These are phyloP conservation scores for Calyptommatus sinebrachiatus DNA, from an alignment of 2,113 vertebrate genomes.

Conservation along the genomic window DNA sequence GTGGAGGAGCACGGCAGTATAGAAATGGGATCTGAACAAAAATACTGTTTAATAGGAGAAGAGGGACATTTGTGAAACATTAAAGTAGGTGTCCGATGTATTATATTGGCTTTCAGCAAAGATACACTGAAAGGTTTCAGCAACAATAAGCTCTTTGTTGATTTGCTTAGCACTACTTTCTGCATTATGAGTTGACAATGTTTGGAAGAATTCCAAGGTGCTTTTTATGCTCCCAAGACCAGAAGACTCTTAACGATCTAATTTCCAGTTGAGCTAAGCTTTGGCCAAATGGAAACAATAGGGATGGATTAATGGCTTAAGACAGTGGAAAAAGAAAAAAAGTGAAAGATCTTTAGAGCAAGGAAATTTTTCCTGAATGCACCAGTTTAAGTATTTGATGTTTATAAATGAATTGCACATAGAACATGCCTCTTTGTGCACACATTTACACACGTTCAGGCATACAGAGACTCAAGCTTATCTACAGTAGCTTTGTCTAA, in stretches of 20 bases:
- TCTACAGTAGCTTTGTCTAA: slow-evolving; percentile 46
- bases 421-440: background rate
- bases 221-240: slow-evolving; percentile 33
- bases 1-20: slow-evolving; percentile 31
- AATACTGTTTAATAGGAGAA: slow-evolving; percentile 12
- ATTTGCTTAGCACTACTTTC: slow-evolving; percentile 12
- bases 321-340: slow-evolving; percentile 34
- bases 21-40: slow-evolving; percentile 31
- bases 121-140: slow-evolving; percentile 38
- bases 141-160: slow-evolving; percentile 5
- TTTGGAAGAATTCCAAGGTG: slow-evolving; percentile 33
- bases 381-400: background rate
- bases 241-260: slow-evolving; percentile 41
- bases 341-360: slow-evolving; percentile 43
- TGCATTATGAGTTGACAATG: slow-evolving; percentile 31
- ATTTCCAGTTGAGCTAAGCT: slow-evolving; percentile 22
- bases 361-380: slow-evolving; percentile 16
- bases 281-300: slow-evolving; percentile 18
- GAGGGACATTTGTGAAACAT: slow-evolving; percentile 15
- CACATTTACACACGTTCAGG: background rate
- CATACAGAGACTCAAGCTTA: slow-evolving; percentile 40
- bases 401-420: background rate
- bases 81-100: slow-evolving; percentile 1
- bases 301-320: slow-evolving; percentile 2
- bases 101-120: slow-evolving; percentile 26